phyloP scores from a whole-genome alignment of 2,888 invertebrate genomes.

The Stenotaenia linearis region DNA sequence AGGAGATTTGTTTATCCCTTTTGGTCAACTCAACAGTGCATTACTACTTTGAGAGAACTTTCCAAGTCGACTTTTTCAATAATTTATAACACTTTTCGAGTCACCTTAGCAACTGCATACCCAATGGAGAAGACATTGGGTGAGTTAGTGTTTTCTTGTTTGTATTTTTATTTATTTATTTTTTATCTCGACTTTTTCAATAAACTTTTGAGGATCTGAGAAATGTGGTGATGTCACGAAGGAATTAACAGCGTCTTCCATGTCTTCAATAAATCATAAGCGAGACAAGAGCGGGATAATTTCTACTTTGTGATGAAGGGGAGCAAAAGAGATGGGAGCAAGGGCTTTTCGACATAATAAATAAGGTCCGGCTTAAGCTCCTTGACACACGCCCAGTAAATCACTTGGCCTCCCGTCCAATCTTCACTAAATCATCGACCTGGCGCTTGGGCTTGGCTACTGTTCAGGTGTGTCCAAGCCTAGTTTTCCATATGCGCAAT shows the following conservation, averaged over 20 bases:
- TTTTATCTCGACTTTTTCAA: neutral
- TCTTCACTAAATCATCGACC: constrained; percentile 19
- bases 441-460: constrained; percentile 9
- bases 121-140: neutral
- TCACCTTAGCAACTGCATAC: neutral
- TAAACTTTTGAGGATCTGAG: neutral
- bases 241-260: constrained; percentile 14
- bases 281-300: constrained; percentile 19
- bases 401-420: constrained; percentile 27
- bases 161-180: neutral
- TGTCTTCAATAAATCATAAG: constrained; percentile 1
- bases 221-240: constrained; percentile 13
- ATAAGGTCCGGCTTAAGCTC: constrained; percentile 26
- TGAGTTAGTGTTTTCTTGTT: no score
- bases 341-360: constrained; percentile 26
- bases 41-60: neutral
- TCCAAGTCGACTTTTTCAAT: neutral
- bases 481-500: no score
- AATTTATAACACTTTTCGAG: neutral
- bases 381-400: constrained; percentile 27
- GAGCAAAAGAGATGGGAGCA: constrained; percentile 20
- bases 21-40: neutral
- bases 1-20: neutral
- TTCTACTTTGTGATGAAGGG: constrained; percentile 24
- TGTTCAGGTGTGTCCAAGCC: constrained; percentile 1